Conservation (phyloP, 2,113 vertebrate species). For the Tursiops truncatus region DNA sequence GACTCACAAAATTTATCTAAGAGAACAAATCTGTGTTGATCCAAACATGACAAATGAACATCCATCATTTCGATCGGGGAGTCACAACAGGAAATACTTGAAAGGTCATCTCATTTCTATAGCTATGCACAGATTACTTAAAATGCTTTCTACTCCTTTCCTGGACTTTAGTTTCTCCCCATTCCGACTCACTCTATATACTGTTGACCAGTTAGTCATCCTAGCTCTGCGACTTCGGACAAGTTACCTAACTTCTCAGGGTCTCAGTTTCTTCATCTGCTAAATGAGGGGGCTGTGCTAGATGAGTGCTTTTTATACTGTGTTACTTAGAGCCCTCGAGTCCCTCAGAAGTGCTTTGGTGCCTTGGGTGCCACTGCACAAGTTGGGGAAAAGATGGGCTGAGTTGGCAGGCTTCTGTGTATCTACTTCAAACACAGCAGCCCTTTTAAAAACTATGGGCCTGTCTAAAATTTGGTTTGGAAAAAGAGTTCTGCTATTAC, state of each 20-base stretch:
- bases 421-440: constrained; percentile 9
- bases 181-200: not conserved
- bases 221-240: not conserved
- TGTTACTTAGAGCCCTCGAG: not conserved
- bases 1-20: not conserved
- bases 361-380: not conserved
- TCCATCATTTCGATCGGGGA: not conserved
- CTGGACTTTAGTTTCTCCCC: not conserved
- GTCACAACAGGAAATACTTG: not conserved
- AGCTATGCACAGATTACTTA: not conserved
- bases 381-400: not conserved
- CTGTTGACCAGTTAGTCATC: not conserved
- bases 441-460: constrained; percentile 20
- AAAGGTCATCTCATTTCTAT: constrained; percentile 31
- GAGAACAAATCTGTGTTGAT: constrained; percentile 28
- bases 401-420: not conserved
- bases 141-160: constrained; percentile 2
- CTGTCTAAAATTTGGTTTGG: not conserved
- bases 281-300: not conserved
- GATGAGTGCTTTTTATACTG: not conserved
- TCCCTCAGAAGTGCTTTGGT: not conserved
- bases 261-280: not conserved
- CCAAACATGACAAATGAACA: not conserved
- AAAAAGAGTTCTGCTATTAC: constrained; percentile 24
- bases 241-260: not conserved